Percentiles rank a stretch among this genome's conserved stretches.
phyloP scores from a whole-genome alignment of 2,113 vertebrate genomes.

The Anarrhichthys ocellatus region DNA sequence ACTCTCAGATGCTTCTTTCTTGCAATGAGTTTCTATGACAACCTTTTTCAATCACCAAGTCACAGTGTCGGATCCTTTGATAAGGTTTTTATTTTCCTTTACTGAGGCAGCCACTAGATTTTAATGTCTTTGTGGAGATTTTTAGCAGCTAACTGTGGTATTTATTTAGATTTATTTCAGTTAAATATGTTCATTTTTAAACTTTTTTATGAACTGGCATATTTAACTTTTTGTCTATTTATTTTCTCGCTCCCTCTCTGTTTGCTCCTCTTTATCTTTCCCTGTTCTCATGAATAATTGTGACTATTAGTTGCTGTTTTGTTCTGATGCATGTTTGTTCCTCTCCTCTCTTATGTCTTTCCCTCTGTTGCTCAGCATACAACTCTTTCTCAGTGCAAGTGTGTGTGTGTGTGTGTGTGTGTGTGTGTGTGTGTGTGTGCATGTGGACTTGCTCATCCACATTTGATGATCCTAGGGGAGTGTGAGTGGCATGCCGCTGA shows the following conservation, averaged over 20 bases:
- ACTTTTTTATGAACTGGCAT: not conserved
- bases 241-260: not conserved
- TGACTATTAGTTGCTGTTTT: conserved; percentile 1
- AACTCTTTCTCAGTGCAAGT: conserved; percentile 29
- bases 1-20: conserved; percentile 28
- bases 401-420: conserved; percentile 21
- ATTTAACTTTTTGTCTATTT: not conserved
- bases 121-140: not conserved
- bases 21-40: conserved; percentile 53
- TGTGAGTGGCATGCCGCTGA: conserved; percentile 57
- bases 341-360: conserved; percentile 4
- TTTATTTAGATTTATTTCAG: not conserved
- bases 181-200: not conserved
- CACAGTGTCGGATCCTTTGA: conserved; percentile 36
- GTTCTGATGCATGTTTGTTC: conserved; percentile 1
- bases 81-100: conserved; percentile 18
- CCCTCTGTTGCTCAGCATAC: conserved; percentile 19
- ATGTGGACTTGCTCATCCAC: conserved; percentile 47
- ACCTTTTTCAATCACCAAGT: conserved; percentile 36
- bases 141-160: not conserved
- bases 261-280: not conserved
- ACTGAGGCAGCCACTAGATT: not conserved
- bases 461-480: conserved; percentile 42
- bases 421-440: conserved; percentile 15
- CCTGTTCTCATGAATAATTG: not conserved